These are phyloP conservation scores for Seriola quinqueradiata DNA, from an alignment of 2,113 vertebrate species.

Conservation along the genomic window DNA sequence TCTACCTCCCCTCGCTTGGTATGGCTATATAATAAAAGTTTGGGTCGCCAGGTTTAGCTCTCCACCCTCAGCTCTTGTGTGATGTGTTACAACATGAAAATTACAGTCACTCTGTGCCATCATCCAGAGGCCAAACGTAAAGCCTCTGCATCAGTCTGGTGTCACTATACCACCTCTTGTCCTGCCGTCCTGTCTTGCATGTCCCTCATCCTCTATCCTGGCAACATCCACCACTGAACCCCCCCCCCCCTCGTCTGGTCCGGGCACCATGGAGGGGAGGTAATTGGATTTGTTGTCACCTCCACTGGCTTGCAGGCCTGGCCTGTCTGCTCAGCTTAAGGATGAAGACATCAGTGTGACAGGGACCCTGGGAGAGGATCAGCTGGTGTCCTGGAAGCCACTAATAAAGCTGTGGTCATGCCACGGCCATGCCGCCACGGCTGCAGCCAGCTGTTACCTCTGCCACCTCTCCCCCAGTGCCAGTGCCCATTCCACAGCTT, in stretches of 20 bases:
- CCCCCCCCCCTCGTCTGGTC: conserved; percentile 76
- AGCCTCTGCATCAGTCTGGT: not conserved
- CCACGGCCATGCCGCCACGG: conserved; percentile 88
- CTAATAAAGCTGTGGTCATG: conserved; percentile 95
- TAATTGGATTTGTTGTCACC: conserved; percentile 99
- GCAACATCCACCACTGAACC: conserved; percentile 77
- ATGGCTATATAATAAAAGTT: conserved; percentile 18
- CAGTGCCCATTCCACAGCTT: conserved; percentile 54
- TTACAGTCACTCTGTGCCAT: not conserved
- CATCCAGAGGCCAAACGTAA: not conserved
- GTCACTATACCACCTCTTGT: conserved; percentile 9
- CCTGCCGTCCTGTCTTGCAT: conserved; percentile 19
- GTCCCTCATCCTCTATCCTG: conserved; percentile 37
- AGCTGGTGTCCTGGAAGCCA: conserved; percentile 96
- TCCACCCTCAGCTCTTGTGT: not conserved
- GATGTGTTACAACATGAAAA: not conserved
- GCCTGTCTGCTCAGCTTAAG: conserved; percentile 97
- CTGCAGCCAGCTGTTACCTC: conserved; percentile 75
- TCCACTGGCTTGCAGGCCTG: conserved; percentile 96
- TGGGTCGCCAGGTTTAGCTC: not conserved
- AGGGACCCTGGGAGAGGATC: conserved; percentile 95
- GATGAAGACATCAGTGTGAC: conserved; percentile 99
- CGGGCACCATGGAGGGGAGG: conserved; percentile 95
- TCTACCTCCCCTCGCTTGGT: not conserved
- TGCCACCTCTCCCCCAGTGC: conserved; percentile 55